A percentile compares a stretch with the other conserved stretches of the same genome.
Evolutionary conservation across 2,888 invertebrate genomes (phyloP).

Genomic region (Phrixothrix hirtus): DNA sequence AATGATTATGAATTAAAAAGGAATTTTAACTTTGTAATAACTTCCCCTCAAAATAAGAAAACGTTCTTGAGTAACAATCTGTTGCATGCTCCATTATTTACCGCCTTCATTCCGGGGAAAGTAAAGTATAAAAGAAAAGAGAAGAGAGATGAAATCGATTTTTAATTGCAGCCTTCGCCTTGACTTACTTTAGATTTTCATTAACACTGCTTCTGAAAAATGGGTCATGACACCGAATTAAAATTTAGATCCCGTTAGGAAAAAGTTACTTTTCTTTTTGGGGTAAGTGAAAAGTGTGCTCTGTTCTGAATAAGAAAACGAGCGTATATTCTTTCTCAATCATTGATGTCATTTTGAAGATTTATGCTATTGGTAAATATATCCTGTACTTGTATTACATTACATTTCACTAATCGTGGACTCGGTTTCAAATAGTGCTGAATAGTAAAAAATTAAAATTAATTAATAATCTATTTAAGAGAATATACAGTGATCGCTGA

Average conservation of each 20-base stretch:
- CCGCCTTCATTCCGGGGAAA: constrained; percentile 41
- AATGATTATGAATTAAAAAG: constrained; percentile 21
- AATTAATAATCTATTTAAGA: too few relatives aligned
- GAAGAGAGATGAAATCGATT: constrained; percentile 53
- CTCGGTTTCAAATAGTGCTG: too few relatives aligned
- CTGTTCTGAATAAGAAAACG: too few relatives aligned
- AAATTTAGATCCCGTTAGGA: constrained; percentile 24
- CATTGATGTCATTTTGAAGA: neutral
- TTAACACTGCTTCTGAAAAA: constrained; percentile 46
- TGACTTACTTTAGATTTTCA: constrained; percentile 58
- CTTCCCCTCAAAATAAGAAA: constrained; percentile 53
- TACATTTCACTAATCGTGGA: too few relatives aligned
- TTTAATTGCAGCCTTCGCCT: constrained; percentile 60
- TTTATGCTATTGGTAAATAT: too few relatives aligned
- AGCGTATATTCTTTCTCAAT: too few relatives aligned
- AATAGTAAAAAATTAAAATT: too few relatives aligned
- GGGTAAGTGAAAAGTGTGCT: too few relatives aligned
- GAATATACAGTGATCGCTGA: too few relatives aligned
- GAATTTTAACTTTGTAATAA: constrained; percentile 19
- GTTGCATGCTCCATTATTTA: constrained; percentile 57
- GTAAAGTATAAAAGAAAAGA: constrained; percentile 44
- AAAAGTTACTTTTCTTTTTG: neutral
- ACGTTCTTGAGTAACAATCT: constrained; percentile 57
- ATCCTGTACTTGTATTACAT: too few relatives aligned
- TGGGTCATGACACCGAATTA: constrained; percentile 35